Percentiles rank a stretch among this genome's conserved stretches.
phyloP scores from a whole-genome alignment of 2,797 vertebrate genomes.

The Anabacerthia variegaticeps region DNA sequence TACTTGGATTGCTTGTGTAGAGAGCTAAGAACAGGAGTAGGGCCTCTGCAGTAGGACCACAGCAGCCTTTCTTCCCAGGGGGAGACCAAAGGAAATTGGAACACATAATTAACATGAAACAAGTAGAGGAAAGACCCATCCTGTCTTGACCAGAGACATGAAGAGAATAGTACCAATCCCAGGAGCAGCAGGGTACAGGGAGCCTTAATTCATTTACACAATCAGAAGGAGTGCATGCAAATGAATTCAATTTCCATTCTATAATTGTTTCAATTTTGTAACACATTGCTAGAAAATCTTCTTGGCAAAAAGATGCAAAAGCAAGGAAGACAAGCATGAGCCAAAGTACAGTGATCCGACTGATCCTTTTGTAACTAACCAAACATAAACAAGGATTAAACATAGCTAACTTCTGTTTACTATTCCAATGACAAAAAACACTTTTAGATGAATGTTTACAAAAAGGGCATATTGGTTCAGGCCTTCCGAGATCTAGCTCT shows the following conservation, averaged over 20 bases:
- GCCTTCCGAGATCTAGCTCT: slow-evolving; percentile 43
- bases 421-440: slow-evolving; percentile 42
- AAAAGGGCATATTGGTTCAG: slow-evolving; percentile 63
- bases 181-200: neutral
- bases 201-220: slow-evolving; percentile 10
- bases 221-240: neutral
- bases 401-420: slow-evolving; percentile 57
- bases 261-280: slow-evolving; percentile 29
- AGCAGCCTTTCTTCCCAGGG: neutral
- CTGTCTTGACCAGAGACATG: neutral
- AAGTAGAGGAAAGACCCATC: neutral
- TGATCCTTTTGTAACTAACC: slow-evolving; percentile 50
- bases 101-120: neutral
- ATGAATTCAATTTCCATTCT: neutral
- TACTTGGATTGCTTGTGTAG: neutral
- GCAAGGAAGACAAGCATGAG: slow-evolving; percentile 8
- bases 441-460: slow-evolving; percentile 57
- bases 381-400: slow-evolving; percentile 57
- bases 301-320: slow-evolving; percentile 29
- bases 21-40: neutral
- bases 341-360: neutral
- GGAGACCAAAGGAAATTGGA: neutral
- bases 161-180: neutral
- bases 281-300: slow-evolving; percentile 14
- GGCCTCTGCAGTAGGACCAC: neutral